These are phyloP conservation scores for Dallia pectoralis DNA, from an alignment of 2,797 vertebrate species.

Conservation along the genomic window DNA sequence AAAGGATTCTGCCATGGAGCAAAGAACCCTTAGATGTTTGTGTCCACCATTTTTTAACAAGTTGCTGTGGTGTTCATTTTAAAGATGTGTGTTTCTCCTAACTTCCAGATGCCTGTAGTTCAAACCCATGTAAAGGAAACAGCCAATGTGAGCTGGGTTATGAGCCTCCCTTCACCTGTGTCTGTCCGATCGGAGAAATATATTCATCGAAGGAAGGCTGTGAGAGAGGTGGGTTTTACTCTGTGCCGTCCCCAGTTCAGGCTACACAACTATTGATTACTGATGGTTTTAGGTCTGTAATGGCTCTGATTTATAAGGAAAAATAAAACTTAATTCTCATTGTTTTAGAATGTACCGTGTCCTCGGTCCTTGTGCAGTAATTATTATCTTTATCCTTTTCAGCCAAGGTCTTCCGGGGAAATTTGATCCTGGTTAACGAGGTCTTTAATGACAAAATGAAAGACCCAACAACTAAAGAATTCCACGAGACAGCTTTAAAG, in stretches of 20 bases:
- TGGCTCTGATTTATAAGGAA: neutral
- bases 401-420: neutral
- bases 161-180: neutral
- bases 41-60: neutral
- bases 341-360: neutral
- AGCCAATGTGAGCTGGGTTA: constrained; percentile 42
- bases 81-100: neutral
- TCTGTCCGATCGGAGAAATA: constrained; percentile 40
- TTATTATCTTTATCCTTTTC: neutral
- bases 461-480: neutral
- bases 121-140: constrained; percentile 24
- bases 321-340: neutral
- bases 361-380: neutral
- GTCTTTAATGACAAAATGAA: neutral
- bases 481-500: accelerated
- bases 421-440: neutral
- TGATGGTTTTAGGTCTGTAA: neutral
- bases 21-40: too few species aligned
- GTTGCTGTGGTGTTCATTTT: neutral
- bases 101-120: constrained; percentile 36
- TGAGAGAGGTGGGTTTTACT: constrained; percentile 33
- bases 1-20: too few species aligned
- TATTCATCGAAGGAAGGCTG: accelerated
- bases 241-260: neutral
- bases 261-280: neutral